Evolutionary conservation across 2,888 invertebrate species (phyloP), one percentile per base, ranked within the genome.

Genomic region (Eugnorisma glareosa): DNA sequence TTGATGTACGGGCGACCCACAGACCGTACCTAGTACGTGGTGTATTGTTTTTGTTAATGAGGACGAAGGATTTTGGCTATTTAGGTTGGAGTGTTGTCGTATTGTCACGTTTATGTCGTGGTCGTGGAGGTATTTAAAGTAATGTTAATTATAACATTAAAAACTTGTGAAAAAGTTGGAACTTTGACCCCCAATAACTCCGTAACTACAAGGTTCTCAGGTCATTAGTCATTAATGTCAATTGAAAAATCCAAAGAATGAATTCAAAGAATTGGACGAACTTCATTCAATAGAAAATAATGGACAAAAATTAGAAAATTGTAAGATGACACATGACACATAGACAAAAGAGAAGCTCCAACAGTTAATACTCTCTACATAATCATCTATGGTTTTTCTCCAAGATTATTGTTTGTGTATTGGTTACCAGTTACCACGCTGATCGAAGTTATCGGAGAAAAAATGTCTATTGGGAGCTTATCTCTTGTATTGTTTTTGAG

Each of bases 341-440:
- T 51, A 45, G 57, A 57, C 74, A 61, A 67, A 57, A 77, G 61
- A 78, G 2, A 37, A 63, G 10, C n/a, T 15, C 3, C 37, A 37
- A 73, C 81, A 18, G 43, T 54, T 35, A 4, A 74, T 6, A 67
- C 61, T 81, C 45, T 74, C 81, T 35, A 48, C 40, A 64, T 81
- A 57, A 75, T 75, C 8, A 31, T 24, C 2, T 31, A 13, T 37
- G 6, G 43, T 51, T 57, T 40, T 54, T 70, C 28, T 73, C 31
- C 61, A 73, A 63, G 28, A 18, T 61, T 61, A 73, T 69, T 31
- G 67, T 67, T 70, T 83, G 83, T 78, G 21, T 68, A 63, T 67
- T 59, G 45, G 54, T 78, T 82, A 35, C 78, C 83, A 82, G 54
- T 78, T 82, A 35, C 78, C 83, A 82, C 79, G 82, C 13, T 51